Base-by-base conservation (phyloP, 2,888 invertebrate genomes). In the Exocentrus adspersus region DNA sequence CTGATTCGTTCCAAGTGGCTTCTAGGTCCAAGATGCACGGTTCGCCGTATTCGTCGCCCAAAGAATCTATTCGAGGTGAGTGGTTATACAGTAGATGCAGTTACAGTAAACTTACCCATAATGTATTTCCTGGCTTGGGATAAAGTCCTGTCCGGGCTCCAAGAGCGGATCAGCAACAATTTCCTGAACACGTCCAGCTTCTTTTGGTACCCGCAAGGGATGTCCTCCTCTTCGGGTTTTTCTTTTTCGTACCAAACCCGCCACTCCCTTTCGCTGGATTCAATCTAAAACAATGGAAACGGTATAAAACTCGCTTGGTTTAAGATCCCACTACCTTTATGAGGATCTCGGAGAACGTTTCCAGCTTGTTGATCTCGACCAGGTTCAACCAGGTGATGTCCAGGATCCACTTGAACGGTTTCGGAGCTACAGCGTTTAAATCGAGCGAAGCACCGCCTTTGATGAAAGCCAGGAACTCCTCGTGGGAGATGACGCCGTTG, bases 381-480 rank as follows among this genome's bases (percentile, higher is more conserved):
- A 97, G 85, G 85, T 98, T 98, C 37, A 97, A 82, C 97, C 97
- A 98, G 0, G 97, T 96, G 68, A 97, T 94, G 77, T 97, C 97
- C 57, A 96, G 85, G 75, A 98, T 95, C 97, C 97, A 98, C 74
- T 89, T 89, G 77, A 95, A 95, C 0, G 97, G 97, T 82, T 97
- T 97, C 0, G 95, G 94, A 1, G 90, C 86, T 0, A 97, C 97
- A 2, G 95, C 95, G 82, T 97, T 96, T 57, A 97, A 84, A 81
- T 97, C 97, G 62, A 97, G 82, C 0, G 97, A 96, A 7, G 97
- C 97, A 0, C 97, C 97, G 30, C 97, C 97, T 85, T 98, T 98
- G 61, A 98, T 96, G 74, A 98, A 95, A 0, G 93, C 92, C 88
- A 94, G 91, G 80, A 98, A 98, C 82, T 98, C 97, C 46, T 93